phyloP scores from a whole-genome alignment of 2,797 vertebrate genomes.

The Novumbra hubbsi region DNA sequence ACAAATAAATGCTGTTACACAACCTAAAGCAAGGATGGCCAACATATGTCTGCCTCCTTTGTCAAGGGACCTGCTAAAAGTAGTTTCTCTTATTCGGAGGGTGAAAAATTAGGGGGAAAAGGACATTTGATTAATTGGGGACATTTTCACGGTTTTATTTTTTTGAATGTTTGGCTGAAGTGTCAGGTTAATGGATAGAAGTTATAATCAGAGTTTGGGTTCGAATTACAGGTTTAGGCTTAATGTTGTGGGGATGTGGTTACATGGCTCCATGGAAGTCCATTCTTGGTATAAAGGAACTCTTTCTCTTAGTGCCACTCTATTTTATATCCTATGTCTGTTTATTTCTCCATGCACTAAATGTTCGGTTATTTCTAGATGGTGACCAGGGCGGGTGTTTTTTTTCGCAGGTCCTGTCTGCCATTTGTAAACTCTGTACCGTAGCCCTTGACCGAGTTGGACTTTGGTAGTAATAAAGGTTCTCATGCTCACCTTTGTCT shows the following conservation, averaged over 20 bases:
- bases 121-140: no score
- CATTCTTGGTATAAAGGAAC: no score
- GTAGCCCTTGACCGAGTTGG: conserved; percentile 69
- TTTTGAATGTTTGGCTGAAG: no score
- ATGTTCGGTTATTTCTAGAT: conserved; percentile 55
- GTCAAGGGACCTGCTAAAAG: no score
- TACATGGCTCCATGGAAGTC: no score
- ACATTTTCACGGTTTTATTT: no score
- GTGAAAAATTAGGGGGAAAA: no score
- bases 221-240: no score
- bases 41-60: no score
- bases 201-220: not conserved
- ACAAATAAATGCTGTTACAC: conserved; percentile 64
- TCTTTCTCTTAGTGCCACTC: conserved; percentile 51
- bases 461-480: conserved; percentile 73
- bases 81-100: no score
- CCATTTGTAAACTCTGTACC: conserved; percentile 69
- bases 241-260: no score
- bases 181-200: conserved; percentile 6
- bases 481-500: conserved; percentile 40
- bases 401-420: conserved; percentile 59
- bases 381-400: conserved; percentile 59
- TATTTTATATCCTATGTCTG: conserved; percentile 59
- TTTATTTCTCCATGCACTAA: conserved; percentile 56
- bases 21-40: conserved; percentile 48